phyloP scores from a whole-genome alignment of 2,113 vertebrate species.

The Epinephelus cyanopodus region DNA sequence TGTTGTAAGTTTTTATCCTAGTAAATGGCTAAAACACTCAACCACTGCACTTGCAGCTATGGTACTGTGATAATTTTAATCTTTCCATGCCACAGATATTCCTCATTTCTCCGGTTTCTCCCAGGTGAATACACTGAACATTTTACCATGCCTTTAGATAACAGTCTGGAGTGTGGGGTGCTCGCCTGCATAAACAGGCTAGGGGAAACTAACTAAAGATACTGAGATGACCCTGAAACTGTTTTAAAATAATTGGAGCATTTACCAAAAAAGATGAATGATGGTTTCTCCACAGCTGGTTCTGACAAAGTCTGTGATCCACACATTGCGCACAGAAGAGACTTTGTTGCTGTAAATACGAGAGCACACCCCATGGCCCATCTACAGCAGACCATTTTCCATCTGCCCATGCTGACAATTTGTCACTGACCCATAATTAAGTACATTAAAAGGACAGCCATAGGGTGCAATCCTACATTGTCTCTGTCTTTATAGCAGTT shows the following conservation, averaged over 20 bases:
- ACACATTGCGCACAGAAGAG: conserved; percentile 14
- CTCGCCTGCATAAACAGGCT: neutral
- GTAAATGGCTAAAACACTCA: conserved; percentile 4
- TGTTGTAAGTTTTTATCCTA: conserved; percentile 1
- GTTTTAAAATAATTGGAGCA: conserved; percentile 5
- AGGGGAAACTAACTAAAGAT: conserved; percentile 21
- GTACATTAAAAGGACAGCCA: conserved; percentile 24
- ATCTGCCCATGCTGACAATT: conserved; percentile 5
- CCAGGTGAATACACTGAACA: conserved; percentile 12
- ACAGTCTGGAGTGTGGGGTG: conserved; percentile 9
- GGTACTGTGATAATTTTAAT: neutral
- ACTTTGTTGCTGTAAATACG: conserved; percentile 39
- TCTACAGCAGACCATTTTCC: conserved; percentile 13
- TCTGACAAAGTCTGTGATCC: conserved; percentile 31
- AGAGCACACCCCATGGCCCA: conserved; percentile 17
- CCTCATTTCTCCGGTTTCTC: conserved; percentile 7
- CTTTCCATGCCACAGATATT: conserved; percentile 1
- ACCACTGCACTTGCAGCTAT: neutral
- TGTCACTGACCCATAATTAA: conserved; percentile 22
- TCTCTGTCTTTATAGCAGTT: conserved; percentile 52
- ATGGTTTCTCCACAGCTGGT: conserved; percentile 33
- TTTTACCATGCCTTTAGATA: conserved; percentile 8
- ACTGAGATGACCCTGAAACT: conserved; percentile 4
- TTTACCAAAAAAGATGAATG: conserved; percentile 21
- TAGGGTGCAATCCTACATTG: conserved; percentile 36